Base-by-base conservation (phyloP, 2,113 vertebrate species). In the Synchiropus splendidus region DNA sequence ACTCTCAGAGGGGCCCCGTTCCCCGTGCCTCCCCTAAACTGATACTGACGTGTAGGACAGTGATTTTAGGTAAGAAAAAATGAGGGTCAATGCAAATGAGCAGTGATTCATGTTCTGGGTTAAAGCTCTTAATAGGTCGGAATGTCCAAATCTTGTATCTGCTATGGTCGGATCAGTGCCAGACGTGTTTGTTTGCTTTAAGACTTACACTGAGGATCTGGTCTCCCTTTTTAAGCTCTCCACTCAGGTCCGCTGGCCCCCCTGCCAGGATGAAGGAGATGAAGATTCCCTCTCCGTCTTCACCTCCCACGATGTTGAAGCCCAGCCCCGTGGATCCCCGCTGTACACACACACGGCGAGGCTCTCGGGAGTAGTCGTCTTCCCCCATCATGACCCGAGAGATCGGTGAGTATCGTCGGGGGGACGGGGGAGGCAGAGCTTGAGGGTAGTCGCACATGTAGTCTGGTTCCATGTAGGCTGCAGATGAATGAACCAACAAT, bases 211-310 rank as follows among this genome's bases (percentile, higher is more conserved):
- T 90, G 44, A 94, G 83, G 61, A 94, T 92, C 83, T 92, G 91
- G 81, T 92, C 91, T 18, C 90, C 90, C 36, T 91, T 91, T 32
- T 83, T 70, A 9, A 93, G 87, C 57, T 92, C 89, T 14, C 90
- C 89, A 1, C 89, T 93, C 62, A 91, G 88, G 75, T 93, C 90
- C 0, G 90, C 90, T 0, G 91, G 89, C 11, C 91, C 91, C 14
- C 90, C 91, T 0, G 90, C 87, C 15, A 94, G 79, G 74, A 93
- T 93, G 63, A 93, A 92, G 60, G 89, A 92, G 83, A 93, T 92
- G 80, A 91, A 92, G 79, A 92, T 92, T 1, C 90, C 89, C 54
- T 91, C 90, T 1, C 89, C 90, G 0, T 92, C 91, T 59, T 93
- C 50, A 1, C 90, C 90, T 0, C 90, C 90, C 2, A 92, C 90